Evolutionary conservation across 2,113 vertebrate species (phyloP), one percentile per base, ranked within the genome.

Genomic region (Haplotaxodon microlepis): DNA sequence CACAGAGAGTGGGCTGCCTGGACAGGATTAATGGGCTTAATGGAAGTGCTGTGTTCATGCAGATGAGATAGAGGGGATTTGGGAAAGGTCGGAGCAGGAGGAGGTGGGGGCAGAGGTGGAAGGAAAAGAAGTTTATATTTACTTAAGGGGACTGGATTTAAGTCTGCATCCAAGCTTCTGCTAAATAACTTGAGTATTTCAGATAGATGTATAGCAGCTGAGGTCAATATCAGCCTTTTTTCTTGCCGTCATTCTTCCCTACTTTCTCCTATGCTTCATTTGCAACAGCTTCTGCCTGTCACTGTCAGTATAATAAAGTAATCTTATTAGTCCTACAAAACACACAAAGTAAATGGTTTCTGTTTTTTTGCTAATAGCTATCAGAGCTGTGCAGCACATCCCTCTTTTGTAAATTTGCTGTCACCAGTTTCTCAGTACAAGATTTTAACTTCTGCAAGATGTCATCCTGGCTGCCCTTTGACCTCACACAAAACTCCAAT

Each of bases 21-120:
- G 19, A 57, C 24, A 6, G 84, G 88, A 92, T 92, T 92, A 89
- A 79, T 59, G 36, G 51, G 87, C 86, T 93, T 92, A 91, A 87
- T 76, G 76, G 88, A 92, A 91, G 83, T 85, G 89, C 87, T 93
- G 90, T 14, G 81, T 71, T 94, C 91, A 92, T 89, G 82, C 63
- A 57, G 57, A 85, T 34, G 17, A 73, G 87, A 66, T 2, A 31
- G 71, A 61, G 21, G n/a, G 80, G 91, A 86, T 88, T 88, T 84
- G 59, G 24, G 54, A 61, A 79, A 73, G 81, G 85, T 78, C 29
- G 12, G 89, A 88, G 76, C 31, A 31, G 27, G 53, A 42, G 76
- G 82, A 16, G 78, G 19, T 27, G 82, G 56, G 24, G 57, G 29
- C 51, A 27, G 38, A 80, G 50, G 53, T 54, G 59, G 51, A 19